Conservation (phyloP, 2,113 vertebrate genomes). For the Pagrus major region DNA sequence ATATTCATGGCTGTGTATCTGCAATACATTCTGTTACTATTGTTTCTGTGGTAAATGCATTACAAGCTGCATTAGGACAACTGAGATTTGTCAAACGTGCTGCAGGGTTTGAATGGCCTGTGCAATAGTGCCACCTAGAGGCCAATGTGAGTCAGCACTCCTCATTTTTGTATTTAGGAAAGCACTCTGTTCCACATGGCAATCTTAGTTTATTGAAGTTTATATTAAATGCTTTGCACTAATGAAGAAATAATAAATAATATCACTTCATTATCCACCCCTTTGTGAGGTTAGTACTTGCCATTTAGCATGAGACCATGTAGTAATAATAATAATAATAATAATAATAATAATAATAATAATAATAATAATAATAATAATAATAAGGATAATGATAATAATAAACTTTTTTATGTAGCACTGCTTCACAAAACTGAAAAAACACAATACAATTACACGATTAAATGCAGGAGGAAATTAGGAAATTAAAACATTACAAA, state of each 20-base stretch:
- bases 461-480: no score
- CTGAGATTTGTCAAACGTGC: constrained; percentile 9
- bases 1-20: constrained; percentile 2
- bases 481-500: no score
- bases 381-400: no score
- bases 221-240: background rate
- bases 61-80: background rate
- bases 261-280: no score
- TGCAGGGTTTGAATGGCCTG: constrained; percentile 25
- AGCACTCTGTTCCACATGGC: background rate
- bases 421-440: no score
- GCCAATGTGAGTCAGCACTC: constrained; percentile 33
- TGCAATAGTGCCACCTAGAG: constrained; percentile 72
- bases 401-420: no score
- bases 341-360: no score
- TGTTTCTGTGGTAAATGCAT: background rate
- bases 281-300: background rate
- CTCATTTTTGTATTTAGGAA: background rate
- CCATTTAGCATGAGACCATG: background rate
- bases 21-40: background rate
- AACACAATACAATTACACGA: no score
- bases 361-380: no score
- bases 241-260: background rate
- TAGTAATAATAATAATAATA: no score
- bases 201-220: background rate